Percentiles rank a stretch among this genome's conserved stretches.
Evolutionary conservation across 2,888 invertebrate genomes (phyloP).

Genomic region (Scrobipalpa atriplicella): DNA sequence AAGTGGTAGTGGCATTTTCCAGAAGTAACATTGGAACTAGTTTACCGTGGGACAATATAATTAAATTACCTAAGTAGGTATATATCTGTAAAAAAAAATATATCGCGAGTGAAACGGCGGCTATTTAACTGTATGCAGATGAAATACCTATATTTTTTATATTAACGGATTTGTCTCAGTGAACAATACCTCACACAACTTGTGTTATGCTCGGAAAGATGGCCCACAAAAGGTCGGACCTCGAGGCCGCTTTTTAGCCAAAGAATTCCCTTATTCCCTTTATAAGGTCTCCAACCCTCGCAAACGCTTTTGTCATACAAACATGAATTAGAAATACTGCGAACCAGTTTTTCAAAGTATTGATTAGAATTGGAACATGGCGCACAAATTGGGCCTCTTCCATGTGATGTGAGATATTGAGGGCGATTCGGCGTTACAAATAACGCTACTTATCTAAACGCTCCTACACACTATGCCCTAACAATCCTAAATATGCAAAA

Average conservation of each 20-base stretch:
- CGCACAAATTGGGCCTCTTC: not conserved
- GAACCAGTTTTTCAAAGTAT: conserved; percentile 35
- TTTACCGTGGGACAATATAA: too few relatives aligned
- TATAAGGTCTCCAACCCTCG: conserved; percentile 45
- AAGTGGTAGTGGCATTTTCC: too few relatives aligned
- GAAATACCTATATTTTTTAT: conserved; percentile 9
- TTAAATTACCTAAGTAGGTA: too few relatives aligned
- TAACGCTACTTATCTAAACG: too few relatives aligned
- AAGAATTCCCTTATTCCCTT: conserved; percentile 47
- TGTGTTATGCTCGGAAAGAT: conserved; percentile 33
- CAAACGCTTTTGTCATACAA: conserved; percentile 41
- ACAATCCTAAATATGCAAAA: too few relatives aligned
- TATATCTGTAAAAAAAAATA: too few relatives aligned
- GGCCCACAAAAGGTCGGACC: conserved; percentile 39
- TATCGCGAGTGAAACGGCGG: too few relatives aligned
- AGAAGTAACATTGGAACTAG: too few relatives aligned
- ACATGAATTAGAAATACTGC: conserved; percentile 32
- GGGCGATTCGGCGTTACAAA: too few relatives aligned
- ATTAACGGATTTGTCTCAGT: conserved; percentile 28
- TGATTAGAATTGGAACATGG: conserved; percentile 29
- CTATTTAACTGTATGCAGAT: not conserved
- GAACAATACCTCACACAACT: conserved; percentile 37
- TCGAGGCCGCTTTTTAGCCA: conserved; percentile 40
- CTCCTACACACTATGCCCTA: too few relatives aligned
- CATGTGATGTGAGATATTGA: conserved; percentile 9